A percentile compares a stretch with the other conserved stretches of the same genome.
phyloP scores from a whole-genome alignment of 1,140 invertebrate species.

The Diachasma alloeum region DNA sequence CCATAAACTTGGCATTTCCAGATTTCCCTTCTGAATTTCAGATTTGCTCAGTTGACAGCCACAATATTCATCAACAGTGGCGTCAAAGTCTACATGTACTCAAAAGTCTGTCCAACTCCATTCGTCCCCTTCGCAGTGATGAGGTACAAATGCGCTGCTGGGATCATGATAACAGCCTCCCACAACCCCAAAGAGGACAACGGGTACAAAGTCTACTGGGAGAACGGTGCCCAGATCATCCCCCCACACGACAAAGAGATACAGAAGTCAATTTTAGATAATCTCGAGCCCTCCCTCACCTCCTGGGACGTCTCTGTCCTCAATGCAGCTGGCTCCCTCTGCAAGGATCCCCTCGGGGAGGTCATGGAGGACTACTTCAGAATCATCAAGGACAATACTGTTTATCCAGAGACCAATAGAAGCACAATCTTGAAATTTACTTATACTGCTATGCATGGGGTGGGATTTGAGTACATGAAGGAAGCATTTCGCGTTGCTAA shows the following conservation, averaged over 20 bases:
- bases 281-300: conserved; percentile 74
- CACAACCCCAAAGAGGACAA: conserved; percentile 99
- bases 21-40: conserved; percentile 53
- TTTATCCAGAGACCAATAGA: conserved; percentile 70
- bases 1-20: no score
- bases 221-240: conserved; percentile 96
- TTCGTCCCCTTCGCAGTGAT: conserved; percentile 87
- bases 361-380: conserved; percentile 75
- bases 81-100: conserved; percentile 87
- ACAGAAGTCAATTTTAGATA: conserved; percentile 79
- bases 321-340: conserved; percentile 56
- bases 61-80: conserved; percentile 80
- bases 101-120: conserved; percentile 87
- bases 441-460: conserved; percentile 98
- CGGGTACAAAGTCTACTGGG: conserved; percentile 98
- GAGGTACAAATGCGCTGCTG: conserved; percentile 76
- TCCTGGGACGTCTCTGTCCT: conserved; percentile 74
- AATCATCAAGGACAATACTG: conserved; percentile 66
- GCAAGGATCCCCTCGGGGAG: conserved; percentile 69
- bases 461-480: conserved; percentile 84
- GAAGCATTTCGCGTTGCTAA: conserved; percentile 79
- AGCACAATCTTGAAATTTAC: conserved; percentile 75
- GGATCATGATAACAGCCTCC: conserved; percentile 97
- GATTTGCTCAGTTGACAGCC: conserved; percentile 92
- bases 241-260: conserved; percentile 91